Evolutionary conservation across 2,888 invertebrate genomes (phyloP), one percentile per base, ranked within the genome.

Genomic region (Apotomis betuletana): DNA sequence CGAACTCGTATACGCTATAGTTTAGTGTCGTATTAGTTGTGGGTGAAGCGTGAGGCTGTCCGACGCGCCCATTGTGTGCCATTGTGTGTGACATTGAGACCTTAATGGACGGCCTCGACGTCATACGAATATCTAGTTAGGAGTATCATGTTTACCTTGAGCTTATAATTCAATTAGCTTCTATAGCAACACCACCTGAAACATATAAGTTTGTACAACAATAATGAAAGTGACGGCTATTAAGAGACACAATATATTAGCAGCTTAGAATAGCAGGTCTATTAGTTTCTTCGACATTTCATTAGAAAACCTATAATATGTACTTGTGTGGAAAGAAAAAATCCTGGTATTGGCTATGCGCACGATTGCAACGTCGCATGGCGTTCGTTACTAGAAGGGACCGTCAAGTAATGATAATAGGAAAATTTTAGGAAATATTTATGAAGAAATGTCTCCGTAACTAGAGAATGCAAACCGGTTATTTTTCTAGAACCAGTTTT

Each of bases 41-140:
- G 78, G 83, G 80, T 79, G 81, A 77, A 73, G 74, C 77, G 80
- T 76, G 80, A 76, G 78, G 80, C 76, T 80, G 83, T 80, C 83
- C 77, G 83, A 78, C 82, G 80, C 80, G 77, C 77, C 86, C 82
- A 85, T 89, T 90, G 88, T 90, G 78, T 78, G 77, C 83, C 75
- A 83, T 85, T 88, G 87, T 87, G 78, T 86, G 85, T 85, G 90
- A 88, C 85, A 89, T 83, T 87, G 90, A 91, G 88, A 87, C 84
- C 87, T 85, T 92, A 92, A 92, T 92, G 92, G 92, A 90, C 85
- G 81, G 84, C 79, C 75, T 80, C 78, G 78, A 69, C 73, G 77
- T 75, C 79, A 75, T 71, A 6, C 62, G 63, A 72, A 72, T 62
- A 62, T 49, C 70, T 58, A 62, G 44, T 58, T 38, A 63, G 51